Evolutionary conservation across 2,888 invertebrate genomes (phyloP), one percentile per base, ranked within the genome.

Genomic region (Microctonus brassicae): DNA sequence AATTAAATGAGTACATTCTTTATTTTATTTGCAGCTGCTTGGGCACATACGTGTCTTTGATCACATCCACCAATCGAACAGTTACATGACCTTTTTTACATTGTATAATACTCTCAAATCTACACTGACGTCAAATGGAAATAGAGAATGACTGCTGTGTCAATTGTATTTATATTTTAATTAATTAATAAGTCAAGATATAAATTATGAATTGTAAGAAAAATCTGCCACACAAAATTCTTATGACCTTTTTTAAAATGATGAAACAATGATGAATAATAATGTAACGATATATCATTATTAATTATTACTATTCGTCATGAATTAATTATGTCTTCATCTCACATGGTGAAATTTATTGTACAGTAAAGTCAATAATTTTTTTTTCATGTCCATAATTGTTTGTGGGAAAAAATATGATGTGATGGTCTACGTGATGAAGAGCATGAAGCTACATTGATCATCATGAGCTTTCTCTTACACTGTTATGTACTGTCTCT

Each of bases 41-140:
- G 4, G 26, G 26, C 55, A n/a, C 57, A 33, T 13, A 58, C 58
- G 33, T 29, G 58, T 17, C 58, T 34, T 33, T 33, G 33, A 33
- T 57, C 57, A 57, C 57, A 26, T 34, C 29, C 20, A 29, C 20
- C 58, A 58, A 17, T 17, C 3, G 58, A 58, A 11, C 13, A 13
- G 10, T 26, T 10, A 11, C 11, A 26, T 55, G 55, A 55, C 55
- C 55, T n/a, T 22, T 13, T n/a, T n/a, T 22, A 10, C 5, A 55
- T 55, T 55, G 55, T 22, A 26, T 55, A 26, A 10, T 24, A 24
- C 55, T 17, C 17, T n/a, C 47, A 17, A 47, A 17, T 58, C 17
- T n/a, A n/a, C 33, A 58, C 58, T 58, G 58, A 58, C 58, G 58
- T 58, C 58, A 58, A 58, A 34, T 33, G 20, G 4, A 17, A 29